Percentiles rank a stretch among this genome's conserved stretches.
Conservation (phyloP, 2,888 invertebrate species). For the Drosophila melanosoma region DNA sequence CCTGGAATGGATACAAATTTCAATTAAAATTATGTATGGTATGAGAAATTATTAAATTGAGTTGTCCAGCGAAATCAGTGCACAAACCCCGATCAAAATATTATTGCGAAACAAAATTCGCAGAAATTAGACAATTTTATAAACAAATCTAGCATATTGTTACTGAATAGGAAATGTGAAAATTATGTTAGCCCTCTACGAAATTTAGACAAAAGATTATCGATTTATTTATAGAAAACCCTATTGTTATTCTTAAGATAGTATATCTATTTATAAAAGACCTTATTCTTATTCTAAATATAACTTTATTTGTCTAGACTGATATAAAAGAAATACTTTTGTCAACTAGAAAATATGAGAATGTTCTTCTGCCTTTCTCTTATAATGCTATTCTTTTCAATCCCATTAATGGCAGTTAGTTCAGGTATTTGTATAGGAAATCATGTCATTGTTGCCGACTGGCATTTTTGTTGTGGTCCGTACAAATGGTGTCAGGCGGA, state of each 20-base stretch:
- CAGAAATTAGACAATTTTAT: not conserved
- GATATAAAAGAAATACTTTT: slow-evolving; percentile 9
- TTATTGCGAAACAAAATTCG: not conserved
- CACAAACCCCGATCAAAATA: not conserved
- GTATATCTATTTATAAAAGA: slow-evolving; percentile 11
- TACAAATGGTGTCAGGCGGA: slow-evolving; percentile 49
- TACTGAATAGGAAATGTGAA: not conserved
- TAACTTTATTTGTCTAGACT: slow-evolving; percentile 36
- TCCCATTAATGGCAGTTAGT: slow-evolving; percentile 48
- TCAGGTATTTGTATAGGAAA: slow-evolving; percentile 57
- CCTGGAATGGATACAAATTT: slow-evolving; percentile 86
- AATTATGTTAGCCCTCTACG: not conserved
- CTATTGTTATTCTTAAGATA: slow-evolving; percentile 4
- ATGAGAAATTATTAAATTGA: not conserved
- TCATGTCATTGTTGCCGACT: slow-evolving; percentile 37
- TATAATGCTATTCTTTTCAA: not conserved
- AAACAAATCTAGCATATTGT: not conserved
- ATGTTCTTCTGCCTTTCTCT: not conserved
- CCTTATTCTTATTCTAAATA: slow-evolving; percentile 21
- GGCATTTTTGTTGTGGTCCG: slow-evolving; percentile 25
- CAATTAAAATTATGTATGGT: not conserved
- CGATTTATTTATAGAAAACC: slow-evolving; percentile 9
- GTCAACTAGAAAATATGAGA: slow-evolving; percentile 2
- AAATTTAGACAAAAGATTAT: not conserved
- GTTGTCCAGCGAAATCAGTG: not conserved